phyloP scores from a whole-genome alignment of 2,888 invertebrate genomes.

The Polyommatus icarus region DNA sequence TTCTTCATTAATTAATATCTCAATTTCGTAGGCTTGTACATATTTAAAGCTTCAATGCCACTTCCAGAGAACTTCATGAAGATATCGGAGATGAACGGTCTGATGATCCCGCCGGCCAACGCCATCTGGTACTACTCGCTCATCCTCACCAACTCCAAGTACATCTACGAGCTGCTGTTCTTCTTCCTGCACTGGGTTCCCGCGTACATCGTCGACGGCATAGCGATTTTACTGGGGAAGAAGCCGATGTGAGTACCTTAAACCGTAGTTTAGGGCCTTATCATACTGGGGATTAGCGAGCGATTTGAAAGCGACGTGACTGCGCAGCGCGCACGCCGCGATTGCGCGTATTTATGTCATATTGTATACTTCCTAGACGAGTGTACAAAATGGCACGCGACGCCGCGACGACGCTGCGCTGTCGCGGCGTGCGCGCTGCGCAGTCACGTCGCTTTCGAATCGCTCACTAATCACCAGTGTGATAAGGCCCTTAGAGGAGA shows the following conservation, averaged over 20 bases:
- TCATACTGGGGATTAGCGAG: no score
- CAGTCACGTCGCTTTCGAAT: no score
- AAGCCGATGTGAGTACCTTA: conserved; percentile 84
- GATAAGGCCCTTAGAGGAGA: no score
- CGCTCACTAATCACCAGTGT: no score
- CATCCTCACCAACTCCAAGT: conserved; percentile 80
- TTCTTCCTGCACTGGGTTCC: conserved; percentile 83
- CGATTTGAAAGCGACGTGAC: no score
- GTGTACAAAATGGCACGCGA: no score
- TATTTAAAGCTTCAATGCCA: background rate
- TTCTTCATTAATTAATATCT: background rate
- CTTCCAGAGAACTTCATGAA: conserved; percentile 76
- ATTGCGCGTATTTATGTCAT: no score
- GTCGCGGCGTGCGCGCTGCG: no score
- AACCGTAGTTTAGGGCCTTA: no score
- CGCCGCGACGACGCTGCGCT: no score
- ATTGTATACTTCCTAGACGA: no score
- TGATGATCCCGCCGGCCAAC: conserved; percentile 76
- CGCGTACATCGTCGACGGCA: conserved; percentile 80
- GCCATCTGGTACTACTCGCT: conserved; percentile 84
- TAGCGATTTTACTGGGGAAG: conserved; percentile 79
- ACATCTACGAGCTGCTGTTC: conserved; percentile 77
- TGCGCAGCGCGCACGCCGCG: no score
- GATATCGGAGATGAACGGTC: conserved; percentile 74
- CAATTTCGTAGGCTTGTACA: background rate